Conservation (phyloP, 1,140 invertebrate species). For the Acromyrmex charruanus region DNA sequence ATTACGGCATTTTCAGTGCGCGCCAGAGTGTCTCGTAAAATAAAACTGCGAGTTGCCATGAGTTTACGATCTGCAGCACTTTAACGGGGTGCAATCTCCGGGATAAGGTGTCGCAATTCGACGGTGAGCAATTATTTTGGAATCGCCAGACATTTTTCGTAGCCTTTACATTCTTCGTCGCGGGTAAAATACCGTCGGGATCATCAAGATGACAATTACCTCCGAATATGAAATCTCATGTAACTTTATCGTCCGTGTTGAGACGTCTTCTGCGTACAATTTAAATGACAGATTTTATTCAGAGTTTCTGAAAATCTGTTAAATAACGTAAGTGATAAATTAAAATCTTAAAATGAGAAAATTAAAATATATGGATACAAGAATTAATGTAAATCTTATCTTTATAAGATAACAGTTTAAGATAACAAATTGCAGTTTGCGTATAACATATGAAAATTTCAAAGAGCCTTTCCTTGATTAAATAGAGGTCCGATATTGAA, state of each 20-base stretch:
- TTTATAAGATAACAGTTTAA: neutral
- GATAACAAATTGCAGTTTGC: too few relatives aligned
- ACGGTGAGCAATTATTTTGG: slow-evolving; percentile 37
- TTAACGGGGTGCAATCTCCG: slow-evolving; percentile 35
- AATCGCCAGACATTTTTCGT: slow-evolving; percentile 36
- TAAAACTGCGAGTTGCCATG: slow-evolving; percentile 40
- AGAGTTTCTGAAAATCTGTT: neutral
- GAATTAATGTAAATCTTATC: neutral
- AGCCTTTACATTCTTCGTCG: slow-evolving; percentile 26
- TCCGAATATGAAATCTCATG: slow-evolving; percentile 19
- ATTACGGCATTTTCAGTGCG: slow-evolving; percentile 55
- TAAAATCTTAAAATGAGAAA: neutral
- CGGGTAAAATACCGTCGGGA: slow-evolving; percentile 11
- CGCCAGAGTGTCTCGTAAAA: slow-evolving; percentile 55
- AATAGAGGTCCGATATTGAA: neutral
- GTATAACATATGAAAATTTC: neutral
- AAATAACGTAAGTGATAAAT: neutral
- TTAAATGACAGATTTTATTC: neutral
- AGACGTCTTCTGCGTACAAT: neutral
- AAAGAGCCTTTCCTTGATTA: neutral
- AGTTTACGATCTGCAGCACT: slow-evolving; percentile 46
- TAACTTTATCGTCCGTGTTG: neutral
- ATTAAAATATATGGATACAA: neutral
- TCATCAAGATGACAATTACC: neutral
- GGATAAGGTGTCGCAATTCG: slow-evolving; percentile 39